Evolutionary conservation across 92 coral and sea anemone species (phyloP).

Genomic region (Zoanthus sansibaricus): DNA sequence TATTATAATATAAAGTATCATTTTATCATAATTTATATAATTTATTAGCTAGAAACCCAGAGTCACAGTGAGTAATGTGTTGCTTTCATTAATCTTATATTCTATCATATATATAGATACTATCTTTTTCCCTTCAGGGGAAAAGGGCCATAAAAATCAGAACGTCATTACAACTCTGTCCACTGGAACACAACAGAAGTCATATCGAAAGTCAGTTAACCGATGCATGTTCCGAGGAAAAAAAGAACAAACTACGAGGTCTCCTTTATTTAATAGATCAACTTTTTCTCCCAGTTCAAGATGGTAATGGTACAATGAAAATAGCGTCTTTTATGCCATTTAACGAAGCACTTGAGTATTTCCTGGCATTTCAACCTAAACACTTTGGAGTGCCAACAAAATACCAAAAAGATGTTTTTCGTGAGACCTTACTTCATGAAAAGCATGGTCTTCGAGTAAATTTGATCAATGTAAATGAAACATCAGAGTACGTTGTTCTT

Average conservation of each 20-base stretch:
- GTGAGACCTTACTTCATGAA: slow-evolving; percentile 49
- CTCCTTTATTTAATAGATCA: slow-evolving; percentile 45
- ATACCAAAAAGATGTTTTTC: slow-evolving; percentile 45
- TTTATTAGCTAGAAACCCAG: too few relatives aligned
- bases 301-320: slow-evolving; percentile 30
- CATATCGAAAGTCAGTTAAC: too few relatives aligned
- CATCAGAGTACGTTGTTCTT: slow-evolving; percentile 38
- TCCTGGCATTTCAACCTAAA: slow-evolving; percentile 49
- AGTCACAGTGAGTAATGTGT: too few relatives aligned
- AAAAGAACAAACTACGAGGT: slow-evolving; percentile 48
- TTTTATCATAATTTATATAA: too few relatives aligned
- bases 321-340: slow-evolving; percentile 47
- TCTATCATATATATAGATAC: too few relatives aligned
- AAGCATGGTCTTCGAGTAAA: slow-evolving; percentile 46
- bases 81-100: too few relatives aligned
- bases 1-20: too few relatives aligned
- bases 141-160: too few relatives aligned
- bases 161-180: too few relatives aligned
- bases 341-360: slow-evolving; percentile 55
- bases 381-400: slow-evolving; percentile 51
- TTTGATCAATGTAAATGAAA: slow-evolving; percentile 38
- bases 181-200: too few relatives aligned
- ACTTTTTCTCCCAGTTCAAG: slow-evolving; percentile 42
- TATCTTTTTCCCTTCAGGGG: too few relatives aligned
- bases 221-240: too few relatives aligned